Conservation (phyloP, 2,113 vertebrate species). For the Tretioscincus oriximinensis region DNA sequence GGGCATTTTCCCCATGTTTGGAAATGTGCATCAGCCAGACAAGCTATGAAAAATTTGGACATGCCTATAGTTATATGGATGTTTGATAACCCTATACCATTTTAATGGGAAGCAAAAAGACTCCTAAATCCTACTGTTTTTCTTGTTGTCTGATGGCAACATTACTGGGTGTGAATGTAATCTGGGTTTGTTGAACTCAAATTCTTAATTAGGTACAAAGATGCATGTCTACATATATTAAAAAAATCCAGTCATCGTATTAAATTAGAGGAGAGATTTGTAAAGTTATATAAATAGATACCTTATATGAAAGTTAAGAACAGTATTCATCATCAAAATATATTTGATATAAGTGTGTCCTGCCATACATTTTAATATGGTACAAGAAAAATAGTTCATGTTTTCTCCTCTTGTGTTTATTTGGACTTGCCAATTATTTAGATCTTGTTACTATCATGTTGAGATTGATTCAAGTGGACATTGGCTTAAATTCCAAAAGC, state of each 20-base stretch:
- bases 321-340: neutral
- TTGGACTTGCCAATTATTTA: neutral
- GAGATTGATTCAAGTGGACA: neutral
- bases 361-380: neutral
- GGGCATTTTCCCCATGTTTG: too few species aligned
- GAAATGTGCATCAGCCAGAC: too few species aligned
- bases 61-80: too few species aligned
- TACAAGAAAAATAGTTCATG: neutral
- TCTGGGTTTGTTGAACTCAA: neutral
- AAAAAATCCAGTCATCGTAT: neutral
- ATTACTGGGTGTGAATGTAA: neutral
- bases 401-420: neutral
- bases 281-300: neutral
- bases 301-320: neutral
- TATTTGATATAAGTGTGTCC: neutral
- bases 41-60: too few species aligned
- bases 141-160: too few species aligned
- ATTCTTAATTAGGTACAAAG: neutral
- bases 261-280: neutral
- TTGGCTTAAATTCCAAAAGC: neutral
- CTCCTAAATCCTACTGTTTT: too few species aligned
- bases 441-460: neutral
- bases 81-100: too few species aligned
- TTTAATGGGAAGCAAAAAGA: too few species aligned
- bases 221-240: neutral